Evolutionary conservation across 1,140 invertebrate genomes (phyloP).

Genomic region (Reticulitermes speratus): DNA sequence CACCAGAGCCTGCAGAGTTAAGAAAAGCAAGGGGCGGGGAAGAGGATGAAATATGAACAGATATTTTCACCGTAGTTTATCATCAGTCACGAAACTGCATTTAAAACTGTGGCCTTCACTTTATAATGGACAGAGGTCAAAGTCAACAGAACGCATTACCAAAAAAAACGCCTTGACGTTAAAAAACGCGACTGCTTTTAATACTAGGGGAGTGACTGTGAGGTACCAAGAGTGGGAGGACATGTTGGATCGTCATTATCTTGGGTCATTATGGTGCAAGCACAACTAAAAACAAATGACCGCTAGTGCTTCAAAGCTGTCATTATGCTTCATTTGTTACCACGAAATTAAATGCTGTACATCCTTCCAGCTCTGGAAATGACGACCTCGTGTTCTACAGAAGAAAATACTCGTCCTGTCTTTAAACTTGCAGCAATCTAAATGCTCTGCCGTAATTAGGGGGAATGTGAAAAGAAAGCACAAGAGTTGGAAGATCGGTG

Average conservation of each 20-base stretch:
- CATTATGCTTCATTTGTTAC: constrained; percentile 19
- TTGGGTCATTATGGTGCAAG: constrained; percentile 17
- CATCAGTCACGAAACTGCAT: constrained; percentile 14
- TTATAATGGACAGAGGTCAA: constrained; percentile 18
- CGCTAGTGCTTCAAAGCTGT: constrained; percentile 9
- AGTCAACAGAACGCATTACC: constrained; percentile 17
- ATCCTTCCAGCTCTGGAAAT: background rate
- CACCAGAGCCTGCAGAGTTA: background rate
- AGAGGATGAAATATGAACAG: constrained; percentile 15
- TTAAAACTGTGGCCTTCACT: constrained; percentile 18
- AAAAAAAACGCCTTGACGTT: constrained; percentile 19
- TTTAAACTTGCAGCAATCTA: background rate
- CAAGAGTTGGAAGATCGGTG: background rate
- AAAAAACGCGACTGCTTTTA: background rate
- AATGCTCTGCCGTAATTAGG: constrained; percentile 1
- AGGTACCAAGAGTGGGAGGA: constrained; percentile 9
- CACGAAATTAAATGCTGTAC: constrained; percentile 12
- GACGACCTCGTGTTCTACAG: background rate
- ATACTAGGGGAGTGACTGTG: background rate
- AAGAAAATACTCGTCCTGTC: background rate
- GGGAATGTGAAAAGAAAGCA: constrained; percentile 5
- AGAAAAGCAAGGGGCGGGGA: background rate
- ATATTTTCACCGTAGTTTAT: constrained; percentile 17
- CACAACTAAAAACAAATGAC: constrained; percentile 16
- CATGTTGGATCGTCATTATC: constrained; percentile 11